phyloP scores from a whole-genome alignment of 2,888 invertebrate genomes.

The Dione juno region DNA sequence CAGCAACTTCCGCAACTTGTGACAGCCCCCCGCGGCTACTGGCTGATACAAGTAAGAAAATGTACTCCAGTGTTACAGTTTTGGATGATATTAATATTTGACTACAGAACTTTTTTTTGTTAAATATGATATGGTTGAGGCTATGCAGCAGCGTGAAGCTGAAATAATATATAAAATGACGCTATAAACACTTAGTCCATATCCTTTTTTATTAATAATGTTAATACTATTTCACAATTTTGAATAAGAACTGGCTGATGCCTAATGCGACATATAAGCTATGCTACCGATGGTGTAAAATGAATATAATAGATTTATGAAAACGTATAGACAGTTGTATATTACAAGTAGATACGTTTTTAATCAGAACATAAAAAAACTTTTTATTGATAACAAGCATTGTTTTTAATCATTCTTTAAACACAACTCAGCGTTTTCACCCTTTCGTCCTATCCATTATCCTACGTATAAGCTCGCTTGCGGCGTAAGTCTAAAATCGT shows the following conservation, averaged over 20 bases:
- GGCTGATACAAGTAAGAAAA: slow-evolving; percentile 51
- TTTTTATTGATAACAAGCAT: slow-evolving; percentile 14
- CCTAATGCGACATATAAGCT: too few species aligned
- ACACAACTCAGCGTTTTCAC: slow-evolving; percentile 33
- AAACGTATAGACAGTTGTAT: too few species aligned
- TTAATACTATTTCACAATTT: too few species aligned
- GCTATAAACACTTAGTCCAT: too few species aligned
- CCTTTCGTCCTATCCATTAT: slow-evolving; percentile 49
- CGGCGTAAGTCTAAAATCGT: slow-evolving; percentile 76
- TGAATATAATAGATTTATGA: too few species aligned
- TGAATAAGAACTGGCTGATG: too few species aligned
- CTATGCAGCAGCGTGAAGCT: too few species aligned
- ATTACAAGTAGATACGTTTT: too few species aligned
- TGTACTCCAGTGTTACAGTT: slow-evolving; percentile 27
- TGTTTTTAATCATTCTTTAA: slow-evolving; percentile 36
- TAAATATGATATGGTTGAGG: too few species aligned
- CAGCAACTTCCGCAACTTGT: slow-evolving; percentile 50
- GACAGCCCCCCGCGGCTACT: slow-evolving; percentile 53
- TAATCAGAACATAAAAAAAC: background rate
- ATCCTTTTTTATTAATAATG: too few species aligned
- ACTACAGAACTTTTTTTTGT: background rate
- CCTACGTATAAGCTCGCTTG: slow-evolving; percentile 64
- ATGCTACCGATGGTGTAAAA: too few species aligned
- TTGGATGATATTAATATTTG: background rate
- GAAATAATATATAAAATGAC: too few species aligned